These are phyloP conservation scores for Geophilus truncorum DNA, from an alignment of 2,888 invertebrate species.

Conservation along the genomic window DNA sequence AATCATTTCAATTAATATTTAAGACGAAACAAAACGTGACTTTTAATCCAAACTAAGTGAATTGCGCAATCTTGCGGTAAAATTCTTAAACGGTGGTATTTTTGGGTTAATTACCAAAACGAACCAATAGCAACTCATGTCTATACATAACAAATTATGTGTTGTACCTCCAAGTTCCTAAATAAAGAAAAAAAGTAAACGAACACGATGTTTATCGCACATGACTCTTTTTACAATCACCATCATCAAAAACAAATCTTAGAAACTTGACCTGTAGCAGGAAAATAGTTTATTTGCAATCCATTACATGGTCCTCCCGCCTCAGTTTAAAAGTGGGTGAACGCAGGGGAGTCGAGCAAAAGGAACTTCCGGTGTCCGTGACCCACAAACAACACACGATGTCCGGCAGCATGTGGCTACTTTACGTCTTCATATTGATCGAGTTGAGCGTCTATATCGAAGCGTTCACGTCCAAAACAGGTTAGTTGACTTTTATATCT, in stretches of 20 bases:
- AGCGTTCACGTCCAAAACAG: not conserved
- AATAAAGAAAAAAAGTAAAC: not conserved
- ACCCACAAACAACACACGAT: not conserved
- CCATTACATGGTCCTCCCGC: not conserved
- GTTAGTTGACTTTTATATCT: not conserved
- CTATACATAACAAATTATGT: not conserved
- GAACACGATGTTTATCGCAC: not conserved
- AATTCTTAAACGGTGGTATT: no score
- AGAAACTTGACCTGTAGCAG: not conserved
- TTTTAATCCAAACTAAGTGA: not conserved
- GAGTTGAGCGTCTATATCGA: not conserved
- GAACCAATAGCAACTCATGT: not conserved
- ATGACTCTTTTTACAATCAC: not conserved
- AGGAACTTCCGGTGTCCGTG: not conserved
- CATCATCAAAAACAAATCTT: not conserved
- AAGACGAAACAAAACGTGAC: not conserved
- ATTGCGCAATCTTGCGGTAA: no score
- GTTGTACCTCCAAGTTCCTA: not conserved
- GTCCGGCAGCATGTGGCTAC: not conserved
- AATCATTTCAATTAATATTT: not conserved
- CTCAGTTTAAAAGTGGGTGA: conserved; percentile 5
- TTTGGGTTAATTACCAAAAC: not conserved
- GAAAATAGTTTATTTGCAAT: not conserved
- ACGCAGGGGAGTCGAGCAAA: not conserved
- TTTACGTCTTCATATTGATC: not conserved